Percentiles rank a stretch among this genome's conserved stretches.
These are phyloP conservation scores for Anabacerthia variegaticeps DNA, from an alignment of 2,797 vertebrate species.

Conservation along the genomic window DNA sequence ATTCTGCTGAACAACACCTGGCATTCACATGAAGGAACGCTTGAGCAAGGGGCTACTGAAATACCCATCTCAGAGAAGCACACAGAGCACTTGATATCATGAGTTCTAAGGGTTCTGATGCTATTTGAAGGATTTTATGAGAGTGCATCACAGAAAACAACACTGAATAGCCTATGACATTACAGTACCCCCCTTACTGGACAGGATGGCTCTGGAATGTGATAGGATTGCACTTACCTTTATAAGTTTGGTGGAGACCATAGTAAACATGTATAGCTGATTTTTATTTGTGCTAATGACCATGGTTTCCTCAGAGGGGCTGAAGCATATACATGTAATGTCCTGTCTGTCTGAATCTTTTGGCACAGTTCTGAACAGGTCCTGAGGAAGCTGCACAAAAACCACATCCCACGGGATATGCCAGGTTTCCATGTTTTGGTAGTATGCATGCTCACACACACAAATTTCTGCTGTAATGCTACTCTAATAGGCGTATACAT, in stretches of 20 bases:
- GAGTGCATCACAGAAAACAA: neutral
- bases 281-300: constrained; percentile 83
- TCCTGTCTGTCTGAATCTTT: constrained; percentile 79
- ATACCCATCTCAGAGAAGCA: neutral
- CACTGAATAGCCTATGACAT: neutral
- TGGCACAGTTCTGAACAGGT: constrained; percentile 75
- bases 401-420: neutral
- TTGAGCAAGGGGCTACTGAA: neutral
- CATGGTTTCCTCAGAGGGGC: constrained; percentile 88
- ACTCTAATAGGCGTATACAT: neutral
- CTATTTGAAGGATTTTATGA: neutral
- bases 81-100: neutral
- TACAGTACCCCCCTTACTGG: neutral
- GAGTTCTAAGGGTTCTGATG: neutral
- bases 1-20: neutral
- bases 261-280: constrained; percentile 86
- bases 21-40: neutral
- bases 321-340: constrained; percentile 85
- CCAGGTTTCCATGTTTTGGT: neutral
- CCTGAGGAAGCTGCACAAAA: constrained; percentile 83
- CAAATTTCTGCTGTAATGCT: neutral
- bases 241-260: constrained; percentile 79
- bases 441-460: neutral
- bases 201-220: neutral
- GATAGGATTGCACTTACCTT: constrained; percentile 65